Evolutionary conservation across 2,113 vertebrate genomes (phyloP), one percentile per base, ranked within the genome.

Genomic region (Malaclemys terrapin): DNA sequence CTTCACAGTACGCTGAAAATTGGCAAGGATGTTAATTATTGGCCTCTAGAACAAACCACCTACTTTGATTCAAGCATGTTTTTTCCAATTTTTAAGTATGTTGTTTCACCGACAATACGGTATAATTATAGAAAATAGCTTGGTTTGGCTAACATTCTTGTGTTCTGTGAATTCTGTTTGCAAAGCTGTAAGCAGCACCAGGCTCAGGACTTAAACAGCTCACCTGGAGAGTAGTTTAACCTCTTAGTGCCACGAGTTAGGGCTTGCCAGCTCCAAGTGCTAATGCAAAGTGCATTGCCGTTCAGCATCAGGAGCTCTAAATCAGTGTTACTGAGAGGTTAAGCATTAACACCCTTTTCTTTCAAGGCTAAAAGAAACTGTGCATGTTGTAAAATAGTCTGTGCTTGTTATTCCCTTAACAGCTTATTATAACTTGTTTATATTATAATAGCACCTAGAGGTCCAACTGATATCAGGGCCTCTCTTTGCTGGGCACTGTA

Each of bases 1-100:
- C 97, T 98, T 98, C 97, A 98, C 97, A 98, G 96, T 96, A 98
- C 95, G 96, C 95, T 98, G 97, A 97, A 97, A 97, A 97, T 98
- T 98, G 97, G 97, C 97, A 97, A 97, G 96, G 97, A 97, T 95
- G 93, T 97, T 98, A 97, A 98, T 98, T 98, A 97, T 87, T 97
- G 97, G 97, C 95, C 91, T 96, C 95, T 94, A 96, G 96, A 98
- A 97, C 96, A 98, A 98, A 95, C 96, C 96, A 97, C 97, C 96
- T 97, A 97, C 97, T 97, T 98, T 96, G 96, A 97, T 96, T 98
- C 95, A 93, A 91, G 89, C 14, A 0, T 97, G 92, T 96, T 97
- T 93, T 38, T 95, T 96, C 93, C 95, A 96, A 56, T 97, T 96
- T 97, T 98, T 94, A 96, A 97, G 95, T 95, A 96, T 96, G 97